Conservation (phyloP, 2,888 invertebrate species). For the Therioaphis trifolii region DNA sequence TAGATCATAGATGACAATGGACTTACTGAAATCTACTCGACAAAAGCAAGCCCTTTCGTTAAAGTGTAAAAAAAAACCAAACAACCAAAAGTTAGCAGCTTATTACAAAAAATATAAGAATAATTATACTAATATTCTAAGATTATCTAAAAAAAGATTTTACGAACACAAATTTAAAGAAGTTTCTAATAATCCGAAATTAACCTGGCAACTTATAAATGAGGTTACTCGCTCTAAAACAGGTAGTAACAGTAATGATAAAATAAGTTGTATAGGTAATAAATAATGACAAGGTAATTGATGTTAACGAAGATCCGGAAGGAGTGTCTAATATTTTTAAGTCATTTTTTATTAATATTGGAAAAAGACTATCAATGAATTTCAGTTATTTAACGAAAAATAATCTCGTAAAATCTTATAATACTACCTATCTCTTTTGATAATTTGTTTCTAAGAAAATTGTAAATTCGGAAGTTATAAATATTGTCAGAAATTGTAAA, state of each 20-base stretch:
- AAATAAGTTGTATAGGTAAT: neutral
- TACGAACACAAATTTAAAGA: constrained; percentile 20
- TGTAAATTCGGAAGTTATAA: neutral
- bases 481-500: neutral
- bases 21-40: neutral
- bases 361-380: neutral
- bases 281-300: neutral
- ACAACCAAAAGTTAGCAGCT: constrained; percentile 2
- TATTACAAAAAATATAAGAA: constrained; percentile 30
- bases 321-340: neutral
- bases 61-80: constrained; percentile 21
- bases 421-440: neutral
- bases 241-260: neutral
- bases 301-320: neutral
- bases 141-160: neutral
- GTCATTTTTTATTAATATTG: neutral
- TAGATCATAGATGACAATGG: constrained; percentile 28
- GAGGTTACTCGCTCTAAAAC: neutral
- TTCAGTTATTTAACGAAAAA: neutral
- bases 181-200: neutral
- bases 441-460: neutral
- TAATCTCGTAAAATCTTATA: neutral
- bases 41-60: constrained; percentile 13
- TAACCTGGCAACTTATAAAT: constrained; percentile 27
- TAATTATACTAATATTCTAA: neutral